Base-by-base conservation (phyloP, 2,888 invertebrate species). In the Ypsolopha scabrella region DNA sequence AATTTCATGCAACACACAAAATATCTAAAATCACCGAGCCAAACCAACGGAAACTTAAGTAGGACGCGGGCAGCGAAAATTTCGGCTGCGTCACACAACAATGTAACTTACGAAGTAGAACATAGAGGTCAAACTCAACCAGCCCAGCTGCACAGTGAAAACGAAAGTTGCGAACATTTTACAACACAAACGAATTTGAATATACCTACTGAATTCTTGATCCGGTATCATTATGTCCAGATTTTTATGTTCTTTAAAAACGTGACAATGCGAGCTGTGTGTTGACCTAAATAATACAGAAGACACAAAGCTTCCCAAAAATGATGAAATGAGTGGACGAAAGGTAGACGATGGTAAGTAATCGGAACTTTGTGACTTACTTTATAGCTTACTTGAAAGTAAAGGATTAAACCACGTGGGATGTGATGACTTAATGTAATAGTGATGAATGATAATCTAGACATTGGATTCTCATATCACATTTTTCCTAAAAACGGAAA, bases 121-220 rank as follows among this genome's bases (percentile, higher is more conserved):
- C 0, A 48, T 68, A 77, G 60, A 65, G 76, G 60, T 54, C 50
- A 61, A n/a, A 64, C 59, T 72, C 33, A 53, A 51, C 46, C 50
- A 52, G 44, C 50, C 13, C 34, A 10, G 24, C 45, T 33, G 41
- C 50, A 53, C 50, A 71, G 75, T 77, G 85, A 85, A 85, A 85
- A 81, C 68, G 85, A 85, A 83, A 83, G 85, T 82, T 72, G 68
- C 67, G 68, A 62, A 59, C 62, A 55, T 72, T 76, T 83, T 83
- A 76, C 80, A 82, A 80, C 24, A 24, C 75, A 75, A 73, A 76
- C 72, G 72, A 78, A 81, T 83, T 82, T 80, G 80, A 82, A 83
- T 85, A 24, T 24, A 24, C 24, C 24, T 24, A 78, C 71, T 54
- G 60, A 62, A 65, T 70, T 69, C 64, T 59, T 64, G 61, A 67